Evolutionary conservation across 2,113 vertebrate species (phyloP).

Genomic region (Aythya baeri): DNA sequence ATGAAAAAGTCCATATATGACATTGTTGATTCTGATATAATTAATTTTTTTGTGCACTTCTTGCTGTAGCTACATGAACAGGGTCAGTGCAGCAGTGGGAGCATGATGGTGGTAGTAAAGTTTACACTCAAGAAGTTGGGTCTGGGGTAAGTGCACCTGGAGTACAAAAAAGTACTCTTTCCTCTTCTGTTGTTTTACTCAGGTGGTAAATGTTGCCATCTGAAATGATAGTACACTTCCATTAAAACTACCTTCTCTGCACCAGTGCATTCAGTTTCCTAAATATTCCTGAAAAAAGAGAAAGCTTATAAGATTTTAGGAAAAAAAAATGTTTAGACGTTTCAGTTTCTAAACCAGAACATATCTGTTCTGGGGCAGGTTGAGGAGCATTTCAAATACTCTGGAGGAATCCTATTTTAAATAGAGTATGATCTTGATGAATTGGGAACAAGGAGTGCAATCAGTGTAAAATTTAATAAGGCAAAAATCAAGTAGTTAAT

Average conservation of each 20-base stretch:
- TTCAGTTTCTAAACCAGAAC: slow-evolving; percentile 48
- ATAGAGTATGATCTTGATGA: slow-evolving; percentile 50
- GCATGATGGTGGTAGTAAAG: neutral
- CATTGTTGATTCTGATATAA: neutral
- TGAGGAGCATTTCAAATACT: slow-evolving; percentile 7
- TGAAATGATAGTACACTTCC: neutral
- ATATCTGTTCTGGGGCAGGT: slow-evolving; percentile 32
- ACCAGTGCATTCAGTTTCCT: neutral
- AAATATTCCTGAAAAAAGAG: neutral
- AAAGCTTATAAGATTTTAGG: neutral
- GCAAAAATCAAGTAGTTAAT: slow-evolving; percentile 26
- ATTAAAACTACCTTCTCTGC: neutral
- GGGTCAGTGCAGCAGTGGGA: neutral
- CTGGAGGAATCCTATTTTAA: slow-evolving; percentile 59
- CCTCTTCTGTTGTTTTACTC: neutral
- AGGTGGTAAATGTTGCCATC: neutral
- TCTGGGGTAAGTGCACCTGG: neutral
- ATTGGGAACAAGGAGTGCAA: neutral
- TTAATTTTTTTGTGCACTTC: neutral
- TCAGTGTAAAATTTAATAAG: slow-evolving; percentile 54
- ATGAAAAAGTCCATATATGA: neutral
- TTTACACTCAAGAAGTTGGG: neutral
- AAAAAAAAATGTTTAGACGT: neutral
- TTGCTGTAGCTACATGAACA: neutral
- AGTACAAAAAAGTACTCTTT: neutral